Evolutionary conservation across 1,140 invertebrate genomes (phyloP).

Genomic region (Cardiocondyla obscurior): DNA sequence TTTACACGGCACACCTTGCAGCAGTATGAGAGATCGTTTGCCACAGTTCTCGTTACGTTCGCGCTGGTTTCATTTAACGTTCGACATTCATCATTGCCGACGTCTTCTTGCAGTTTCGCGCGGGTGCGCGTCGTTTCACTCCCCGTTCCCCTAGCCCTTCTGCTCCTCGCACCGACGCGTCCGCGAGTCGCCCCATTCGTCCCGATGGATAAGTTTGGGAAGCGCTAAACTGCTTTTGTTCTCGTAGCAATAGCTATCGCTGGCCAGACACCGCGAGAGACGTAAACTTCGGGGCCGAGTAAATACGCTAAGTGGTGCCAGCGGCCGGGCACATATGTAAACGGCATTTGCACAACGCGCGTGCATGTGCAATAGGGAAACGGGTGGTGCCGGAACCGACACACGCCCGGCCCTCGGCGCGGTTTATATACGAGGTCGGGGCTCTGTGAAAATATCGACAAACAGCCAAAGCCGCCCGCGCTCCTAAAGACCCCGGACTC

Average conservation of each 20-base stretch:
- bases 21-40: slow-evolving; percentile 36
- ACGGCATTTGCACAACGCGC: neutral
- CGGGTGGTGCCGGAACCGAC: neutral
- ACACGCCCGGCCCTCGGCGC: neutral
- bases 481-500: slow-evolving; percentile 26
- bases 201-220: slow-evolving; percentile 52
- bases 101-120: slow-evolving; percentile 41
- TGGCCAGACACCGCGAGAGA: slow-evolving; percentile 44
- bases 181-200: slow-evolving; percentile 22
- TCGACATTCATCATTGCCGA: slow-evolving; percentile 65
- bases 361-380: neutral
- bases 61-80: slow-evolving; percentile 38
- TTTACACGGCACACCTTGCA: neutral
- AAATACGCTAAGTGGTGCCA: slow-evolving; percentile 56
- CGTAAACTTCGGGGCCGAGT: slow-evolving; percentile 51
- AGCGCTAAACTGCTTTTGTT: slow-evolving; percentile 55
- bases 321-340: slow-evolving; percentile 1
- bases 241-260: slow-evolving; percentile 6
- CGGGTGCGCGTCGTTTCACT: neutral
- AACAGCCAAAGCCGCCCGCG: slow-evolving; percentile 36
- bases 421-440: slow-evolving; percentile 45
- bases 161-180: neutral
- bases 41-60: slow-evolving; percentile 17
- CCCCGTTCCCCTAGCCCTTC: too few species aligned
- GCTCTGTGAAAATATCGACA: slow-evolving; percentile 46